A percentile compares a stretch with the other conserved stretches of the same genome.
Conservation (phyloP, 1,140 invertebrate species). For the Vanessa atalanta region DNA sequence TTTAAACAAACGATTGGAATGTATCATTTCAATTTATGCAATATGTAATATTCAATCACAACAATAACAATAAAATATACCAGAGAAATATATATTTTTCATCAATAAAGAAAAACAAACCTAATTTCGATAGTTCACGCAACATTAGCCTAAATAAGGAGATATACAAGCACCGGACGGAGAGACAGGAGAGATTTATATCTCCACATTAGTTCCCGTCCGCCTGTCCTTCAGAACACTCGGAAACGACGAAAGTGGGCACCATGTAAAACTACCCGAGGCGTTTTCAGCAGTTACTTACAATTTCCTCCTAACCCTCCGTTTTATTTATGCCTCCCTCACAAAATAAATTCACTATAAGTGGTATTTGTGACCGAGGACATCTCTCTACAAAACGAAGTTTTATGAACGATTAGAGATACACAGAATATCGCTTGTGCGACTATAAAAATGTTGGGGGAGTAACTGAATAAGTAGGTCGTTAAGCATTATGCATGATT, state of each 20-base stretch:
- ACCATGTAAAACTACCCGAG: constrained; percentile 38
- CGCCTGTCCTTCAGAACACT: constrained; percentile 40
- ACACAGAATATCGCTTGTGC: constrained; percentile 22
- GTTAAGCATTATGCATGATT: constrained; percentile 25
- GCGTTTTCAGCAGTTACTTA: constrained; percentile 55
- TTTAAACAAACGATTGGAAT: no score
- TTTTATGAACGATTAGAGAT: constrained; percentile 45
- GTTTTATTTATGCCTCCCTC: constrained; percentile 52
- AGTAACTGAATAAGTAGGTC: constrained; percentile 32
- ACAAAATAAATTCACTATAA: constrained; percentile 61
- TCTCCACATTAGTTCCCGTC: constrained; percentile 35
- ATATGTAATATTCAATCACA: neutral
- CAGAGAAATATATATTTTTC: neutral
- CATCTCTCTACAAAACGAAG: constrained; percentile 42
- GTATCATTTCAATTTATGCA: neutral
- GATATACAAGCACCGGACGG: constrained; percentile 21
- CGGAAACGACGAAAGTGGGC: constrained; percentile 39
- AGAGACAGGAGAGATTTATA: constrained; percentile 36
- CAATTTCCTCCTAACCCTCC: constrained; percentile 49
- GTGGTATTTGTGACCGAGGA: constrained; percentile 59
- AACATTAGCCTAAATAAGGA: constrained; percentile 35
- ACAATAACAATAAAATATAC: neutral
- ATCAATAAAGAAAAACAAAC: neutral
- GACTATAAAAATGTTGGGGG: constrained; percentile 22
- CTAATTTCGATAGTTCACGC: constrained; percentile 39